Evolutionary conservation across 1,140 invertebrate species (phyloP).

Genomic region (Procambarus virginalis): DNA sequence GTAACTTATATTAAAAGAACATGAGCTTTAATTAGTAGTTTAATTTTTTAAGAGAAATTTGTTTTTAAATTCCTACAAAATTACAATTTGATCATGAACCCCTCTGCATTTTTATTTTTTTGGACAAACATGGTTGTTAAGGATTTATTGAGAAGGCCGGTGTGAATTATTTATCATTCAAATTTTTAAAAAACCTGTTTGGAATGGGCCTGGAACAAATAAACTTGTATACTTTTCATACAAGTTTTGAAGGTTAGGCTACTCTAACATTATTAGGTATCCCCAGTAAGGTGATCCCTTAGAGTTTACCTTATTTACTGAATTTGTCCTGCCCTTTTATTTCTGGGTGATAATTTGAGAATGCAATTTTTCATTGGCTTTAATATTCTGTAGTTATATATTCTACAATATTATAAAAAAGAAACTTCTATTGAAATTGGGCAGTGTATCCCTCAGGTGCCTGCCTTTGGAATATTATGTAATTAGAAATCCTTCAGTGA

Average conservation of each 20-base stretch:
- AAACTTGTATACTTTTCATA: background rate
- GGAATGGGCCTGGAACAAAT: background rate
- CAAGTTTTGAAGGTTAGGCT: background rate
- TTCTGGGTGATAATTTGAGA: too few species aligned
- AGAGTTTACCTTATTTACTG: too few species aligned
- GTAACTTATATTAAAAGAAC: background rate
- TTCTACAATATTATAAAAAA: too few species aligned
- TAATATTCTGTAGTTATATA: too few species aligned
- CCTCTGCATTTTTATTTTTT: background rate
- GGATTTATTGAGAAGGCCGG: background rate
- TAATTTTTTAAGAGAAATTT: background rate
- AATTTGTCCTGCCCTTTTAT: too few species aligned
- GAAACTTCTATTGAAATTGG: too few species aligned
- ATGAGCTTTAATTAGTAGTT: background rate
- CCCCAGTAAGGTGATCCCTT: too few species aligned
- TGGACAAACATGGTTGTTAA: background rate
- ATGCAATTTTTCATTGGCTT: too few species aligned
- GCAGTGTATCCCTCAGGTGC: too few species aligned
- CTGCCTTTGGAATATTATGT: too few species aligned
- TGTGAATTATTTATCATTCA: background rate
- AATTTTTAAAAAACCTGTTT: background rate
- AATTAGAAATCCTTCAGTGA: too few species aligned
- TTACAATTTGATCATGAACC: background rate
- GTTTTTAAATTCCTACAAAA: background rate
- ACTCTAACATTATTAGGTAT: background rate